Evolutionary conservation across 2,113 vertebrate species (phyloP).

Genomic region (Dicaeum eximium): DNA sequence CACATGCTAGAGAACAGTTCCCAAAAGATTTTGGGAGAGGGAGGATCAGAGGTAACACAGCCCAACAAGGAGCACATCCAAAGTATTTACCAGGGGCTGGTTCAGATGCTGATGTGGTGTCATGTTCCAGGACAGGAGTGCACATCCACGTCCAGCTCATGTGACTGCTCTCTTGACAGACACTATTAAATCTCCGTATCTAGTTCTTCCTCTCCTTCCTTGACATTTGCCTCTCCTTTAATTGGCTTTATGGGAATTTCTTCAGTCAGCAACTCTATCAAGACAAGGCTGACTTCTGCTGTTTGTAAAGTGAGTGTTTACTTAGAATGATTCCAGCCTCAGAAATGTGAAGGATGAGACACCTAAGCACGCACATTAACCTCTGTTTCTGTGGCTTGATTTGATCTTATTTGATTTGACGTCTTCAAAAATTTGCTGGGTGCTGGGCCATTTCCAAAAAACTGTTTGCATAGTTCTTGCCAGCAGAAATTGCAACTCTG

Average conservation of each 20-base stretch:
- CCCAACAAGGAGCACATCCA: not conserved
- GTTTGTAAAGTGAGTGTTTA: not conserved
- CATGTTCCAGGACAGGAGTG: not conserved
- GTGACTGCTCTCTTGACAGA: not conserved
- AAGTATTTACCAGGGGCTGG: not conserved
- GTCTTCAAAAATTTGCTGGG: not conserved
- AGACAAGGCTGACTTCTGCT: not conserved
- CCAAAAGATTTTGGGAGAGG: not conserved
- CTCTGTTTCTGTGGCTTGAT: not conserved
- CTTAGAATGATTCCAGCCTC: not conserved
- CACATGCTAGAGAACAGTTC: not conserved
- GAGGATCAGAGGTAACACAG: not conserved
- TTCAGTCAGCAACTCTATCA: not conserved
- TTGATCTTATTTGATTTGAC: not conserved
- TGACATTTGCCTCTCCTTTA: not conserved
- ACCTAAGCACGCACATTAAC: accelerated
- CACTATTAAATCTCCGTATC: not conserved
- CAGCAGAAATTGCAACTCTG: not conserved
- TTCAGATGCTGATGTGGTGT: not conserved
- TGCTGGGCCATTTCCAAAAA: not conserved
- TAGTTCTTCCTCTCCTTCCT: not conserved
- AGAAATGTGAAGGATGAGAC: not conserved
- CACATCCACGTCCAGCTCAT: accelerated
- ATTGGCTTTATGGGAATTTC: not conserved
- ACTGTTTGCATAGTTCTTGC: not conserved